These are phyloP conservation scores for Nesoenas mayeri DNA, from an alignment of 2,113 vertebrate genomes.

Conservation along the genomic window DNA sequence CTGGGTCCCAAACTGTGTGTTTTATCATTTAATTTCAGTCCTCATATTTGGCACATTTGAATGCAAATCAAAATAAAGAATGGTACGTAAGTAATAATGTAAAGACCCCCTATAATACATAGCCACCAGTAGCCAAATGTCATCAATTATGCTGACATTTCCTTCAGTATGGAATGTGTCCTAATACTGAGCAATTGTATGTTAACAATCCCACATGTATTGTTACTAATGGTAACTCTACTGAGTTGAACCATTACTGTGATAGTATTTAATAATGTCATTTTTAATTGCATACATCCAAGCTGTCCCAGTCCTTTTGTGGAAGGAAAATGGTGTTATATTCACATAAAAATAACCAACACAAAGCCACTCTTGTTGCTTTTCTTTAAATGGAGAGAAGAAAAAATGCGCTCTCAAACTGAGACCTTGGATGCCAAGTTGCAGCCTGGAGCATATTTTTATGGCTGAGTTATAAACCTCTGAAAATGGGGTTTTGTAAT, in stretches of 20 bases:
- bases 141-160: constrained; percentile 63
- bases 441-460: constrained; percentile 19
- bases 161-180: constrained; percentile 28
- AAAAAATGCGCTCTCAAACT: not conserved
- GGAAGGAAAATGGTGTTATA: constrained; percentile 31
- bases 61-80: constrained; percentile 36
- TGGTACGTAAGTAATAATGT: constrained; percentile 18
- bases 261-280: constrained; percentile 45
- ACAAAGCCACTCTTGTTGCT: constrained; percentile 51
- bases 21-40: constrained; percentile 42
- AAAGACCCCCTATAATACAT: not conserved
- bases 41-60: constrained; percentile 1
- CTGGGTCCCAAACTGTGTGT: not conserved
- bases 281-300: constrained; percentile 51
- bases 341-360: constrained; percentile 24
- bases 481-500: constrained; percentile 26
- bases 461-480: not conserved
- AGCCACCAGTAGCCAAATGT: constrained; percentile 49
- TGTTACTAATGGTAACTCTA: constrained; percentile 29
- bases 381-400: constrained; percentile 52
- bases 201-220: constrained; percentile 34
- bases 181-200: constrained; percentile 38
- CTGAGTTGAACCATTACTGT: not conserved
- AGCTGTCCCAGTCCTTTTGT: constrained; percentile 20
- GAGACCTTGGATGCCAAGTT: constrained; percentile 51